These are phyloP conservation scores for Mus pahari DNA, from an alignment of 2,113 vertebrate species.

Conservation along the genomic window DNA sequence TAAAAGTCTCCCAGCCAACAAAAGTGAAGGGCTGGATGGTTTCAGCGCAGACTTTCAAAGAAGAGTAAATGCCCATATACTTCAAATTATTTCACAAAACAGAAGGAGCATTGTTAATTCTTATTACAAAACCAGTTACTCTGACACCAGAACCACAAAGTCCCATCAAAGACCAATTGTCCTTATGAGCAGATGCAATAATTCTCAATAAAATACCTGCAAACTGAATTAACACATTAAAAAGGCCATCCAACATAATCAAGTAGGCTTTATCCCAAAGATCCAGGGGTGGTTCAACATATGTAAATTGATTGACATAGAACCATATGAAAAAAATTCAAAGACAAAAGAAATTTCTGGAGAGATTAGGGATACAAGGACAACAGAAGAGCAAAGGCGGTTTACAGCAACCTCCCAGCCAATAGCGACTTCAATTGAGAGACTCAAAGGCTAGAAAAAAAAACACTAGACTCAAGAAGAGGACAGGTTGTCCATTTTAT, in stretches of 20 bases:
- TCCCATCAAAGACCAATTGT: background rate
- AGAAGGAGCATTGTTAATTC: background rate
- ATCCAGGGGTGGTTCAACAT: background rate
- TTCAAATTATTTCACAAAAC: background rate
- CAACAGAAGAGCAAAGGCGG: background rate
- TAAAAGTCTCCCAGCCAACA: background rate
- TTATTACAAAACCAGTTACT: background rate
- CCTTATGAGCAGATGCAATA: background rate
- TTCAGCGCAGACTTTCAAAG: background rate
- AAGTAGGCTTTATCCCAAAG: background rate
- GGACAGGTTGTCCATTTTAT: background rate
- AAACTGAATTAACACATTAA: background rate
- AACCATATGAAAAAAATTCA: background rate
- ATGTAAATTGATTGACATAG: background rate
- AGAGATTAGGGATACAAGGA: background rate
- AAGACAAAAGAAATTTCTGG: background rate
- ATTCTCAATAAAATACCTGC: background rate
- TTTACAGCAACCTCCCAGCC: background rate
- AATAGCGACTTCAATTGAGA: background rate
- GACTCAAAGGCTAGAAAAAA: background rate
- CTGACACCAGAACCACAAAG: background rate
- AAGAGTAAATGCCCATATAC: background rate
- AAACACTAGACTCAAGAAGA: background rate
- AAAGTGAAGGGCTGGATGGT: background rate
- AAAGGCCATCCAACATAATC: background rate